Conservation (phyloP, 2,888 invertebrate genomes). For the Sarcophaga rosellei region DNA sequence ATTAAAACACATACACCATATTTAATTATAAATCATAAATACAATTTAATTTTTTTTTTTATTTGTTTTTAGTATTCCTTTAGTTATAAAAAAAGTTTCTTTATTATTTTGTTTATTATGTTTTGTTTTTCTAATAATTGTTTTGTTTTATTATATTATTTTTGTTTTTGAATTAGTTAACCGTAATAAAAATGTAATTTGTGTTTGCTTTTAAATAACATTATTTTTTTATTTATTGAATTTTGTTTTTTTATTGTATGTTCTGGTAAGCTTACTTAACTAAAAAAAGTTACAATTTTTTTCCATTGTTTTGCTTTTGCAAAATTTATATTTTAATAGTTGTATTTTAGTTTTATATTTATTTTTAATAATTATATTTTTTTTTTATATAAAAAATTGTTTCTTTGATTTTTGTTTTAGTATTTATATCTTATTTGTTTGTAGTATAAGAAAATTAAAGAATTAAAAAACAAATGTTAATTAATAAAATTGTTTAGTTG, state of each 20-base stretch:
- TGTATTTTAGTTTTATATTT: constrained; percentile 29
- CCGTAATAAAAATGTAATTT: constrained; percentile 51
- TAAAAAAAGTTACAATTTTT: constrained; percentile 46
- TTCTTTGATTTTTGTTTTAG: constrained; percentile 57
- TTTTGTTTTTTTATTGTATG: constrained; percentile 18
- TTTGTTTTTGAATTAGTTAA: constrained; percentile 37
- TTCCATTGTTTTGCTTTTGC: constrained; percentile 42
- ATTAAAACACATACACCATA: constrained; percentile 3
- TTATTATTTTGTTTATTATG: background rate
- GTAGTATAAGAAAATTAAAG: constrained; percentile 54
- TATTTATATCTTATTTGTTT: constrained; percentile 16
- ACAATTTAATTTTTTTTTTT: constrained; percentile 27
- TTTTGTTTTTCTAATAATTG: background rate
- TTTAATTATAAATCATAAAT: constrained; percentile 11
- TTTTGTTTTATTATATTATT: constrained; percentile 21
- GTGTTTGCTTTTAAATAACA: constrained; percentile 35
- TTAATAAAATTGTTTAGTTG: constrained; percentile 42
- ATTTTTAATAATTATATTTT: constrained; percentile 16
- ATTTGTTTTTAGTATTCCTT: constrained; percentile 9
- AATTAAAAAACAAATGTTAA: constrained; percentile 30
- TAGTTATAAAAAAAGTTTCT: constrained; percentile 29
- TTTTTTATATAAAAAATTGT: constrained; percentile 24
- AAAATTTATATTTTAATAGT: constrained; percentile 39
- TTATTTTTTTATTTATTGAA: constrained; percentile 24
- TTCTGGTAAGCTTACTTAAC: constrained; percentile 45